Evolutionary conservation across 2,797 vertebrate species (phyloP).

Genomic region (Bovichtus diacanthus): DNA sequence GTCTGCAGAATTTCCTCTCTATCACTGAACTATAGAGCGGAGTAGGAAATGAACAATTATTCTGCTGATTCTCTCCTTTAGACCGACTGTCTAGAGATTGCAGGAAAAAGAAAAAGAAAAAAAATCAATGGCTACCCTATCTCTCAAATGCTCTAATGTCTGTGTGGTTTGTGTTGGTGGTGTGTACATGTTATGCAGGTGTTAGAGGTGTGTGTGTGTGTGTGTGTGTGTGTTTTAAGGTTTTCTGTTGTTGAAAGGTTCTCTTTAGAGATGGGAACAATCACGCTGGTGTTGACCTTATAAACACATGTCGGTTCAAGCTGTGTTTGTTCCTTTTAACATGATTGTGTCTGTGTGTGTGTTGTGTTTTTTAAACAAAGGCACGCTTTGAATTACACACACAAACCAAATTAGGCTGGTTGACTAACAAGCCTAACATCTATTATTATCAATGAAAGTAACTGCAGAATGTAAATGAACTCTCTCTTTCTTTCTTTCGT

Average conservation of each 20-base stretch:
- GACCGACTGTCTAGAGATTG: slow-evolving; percentile 39
- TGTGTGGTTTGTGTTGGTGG: slow-evolving; percentile 25
- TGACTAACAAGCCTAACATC: background rate
- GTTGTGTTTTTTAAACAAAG: background rate
- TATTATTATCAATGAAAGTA: background rate
- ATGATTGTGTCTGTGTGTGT: background rate
- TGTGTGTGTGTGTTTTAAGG: background rate
- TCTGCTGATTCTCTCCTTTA: slow-evolving; percentile 51
- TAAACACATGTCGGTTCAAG: background rate
- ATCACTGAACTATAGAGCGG: slow-evolving; percentile 53
- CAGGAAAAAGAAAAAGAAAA: slow-evolving; percentile 14
- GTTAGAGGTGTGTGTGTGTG: background rate
- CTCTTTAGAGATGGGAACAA: slow-evolving; percentile 13
- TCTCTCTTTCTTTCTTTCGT: slow-evolving; percentile 47
- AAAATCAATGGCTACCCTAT: slow-evolving; percentile 61
- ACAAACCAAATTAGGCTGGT: background rate
- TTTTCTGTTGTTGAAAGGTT: slow-evolving; percentile 23
- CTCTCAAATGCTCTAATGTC: slow-evolving; percentile 29
- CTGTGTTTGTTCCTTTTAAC: slow-evolving; percentile 12
- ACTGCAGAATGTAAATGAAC: background rate
- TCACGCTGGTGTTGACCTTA: slow-evolving; percentile 33
- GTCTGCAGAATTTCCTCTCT: slow-evolving; percentile 61
- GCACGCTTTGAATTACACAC: background rate
- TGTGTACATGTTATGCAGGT: background rate
- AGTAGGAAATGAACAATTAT: slow-evolving; percentile 79